Percentiles rank a stretch among this genome's conserved stretches.
These are phyloP conservation scores for Serrognathus titanus DNA, from an alignment of 2,888 invertebrate species.

Conservation along the genomic window DNA sequence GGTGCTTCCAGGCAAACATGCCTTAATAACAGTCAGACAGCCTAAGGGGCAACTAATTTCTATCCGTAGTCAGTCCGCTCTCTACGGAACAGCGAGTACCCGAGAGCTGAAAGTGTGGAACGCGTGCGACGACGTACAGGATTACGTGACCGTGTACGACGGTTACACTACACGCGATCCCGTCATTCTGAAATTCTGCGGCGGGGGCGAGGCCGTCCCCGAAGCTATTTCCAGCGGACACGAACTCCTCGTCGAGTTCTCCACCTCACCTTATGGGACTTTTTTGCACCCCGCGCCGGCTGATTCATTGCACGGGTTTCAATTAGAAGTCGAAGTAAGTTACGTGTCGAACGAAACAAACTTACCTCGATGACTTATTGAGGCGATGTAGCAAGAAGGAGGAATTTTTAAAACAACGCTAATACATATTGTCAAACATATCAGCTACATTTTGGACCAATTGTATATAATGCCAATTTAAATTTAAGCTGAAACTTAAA, in stretches of 20 bases:
- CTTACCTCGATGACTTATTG: too few species aligned
- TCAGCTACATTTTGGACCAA: too few species aligned
- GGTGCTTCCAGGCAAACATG: conserved; percentile 82
- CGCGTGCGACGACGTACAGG: conserved; percentile 75
- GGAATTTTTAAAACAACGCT: too few species aligned
- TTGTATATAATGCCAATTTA: too few species aligned
- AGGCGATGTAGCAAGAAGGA: too few species aligned
- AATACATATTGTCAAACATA: too few species aligned
- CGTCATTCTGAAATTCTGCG: conserved; percentile 84
- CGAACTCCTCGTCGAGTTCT: conserved; percentile 84
- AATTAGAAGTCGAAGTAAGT: conserved; percentile 74
- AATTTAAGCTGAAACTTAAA: too few species aligned
- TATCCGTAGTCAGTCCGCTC: conserved; percentile 72
- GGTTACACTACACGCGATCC: conserved; percentile 86
- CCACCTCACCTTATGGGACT: conserved; percentile 85
- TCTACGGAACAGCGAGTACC: conserved; percentile 57
- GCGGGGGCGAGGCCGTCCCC: conserved; percentile 82
- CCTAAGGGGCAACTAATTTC: conserved; percentile 82
- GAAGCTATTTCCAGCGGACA: conserved; percentile 84
- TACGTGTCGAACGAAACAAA: too few species aligned
- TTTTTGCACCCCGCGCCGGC: conserved; percentile 77
- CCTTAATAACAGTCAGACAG: conserved; percentile 80
- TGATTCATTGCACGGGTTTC: conserved; percentile 82
- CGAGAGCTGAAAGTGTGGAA: conserved; percentile 62
- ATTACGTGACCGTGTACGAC: conserved; percentile 81